phyloP scores from a whole-genome alignment of 1,140 invertebrate genomes.

The Cydia splendana region DNA sequence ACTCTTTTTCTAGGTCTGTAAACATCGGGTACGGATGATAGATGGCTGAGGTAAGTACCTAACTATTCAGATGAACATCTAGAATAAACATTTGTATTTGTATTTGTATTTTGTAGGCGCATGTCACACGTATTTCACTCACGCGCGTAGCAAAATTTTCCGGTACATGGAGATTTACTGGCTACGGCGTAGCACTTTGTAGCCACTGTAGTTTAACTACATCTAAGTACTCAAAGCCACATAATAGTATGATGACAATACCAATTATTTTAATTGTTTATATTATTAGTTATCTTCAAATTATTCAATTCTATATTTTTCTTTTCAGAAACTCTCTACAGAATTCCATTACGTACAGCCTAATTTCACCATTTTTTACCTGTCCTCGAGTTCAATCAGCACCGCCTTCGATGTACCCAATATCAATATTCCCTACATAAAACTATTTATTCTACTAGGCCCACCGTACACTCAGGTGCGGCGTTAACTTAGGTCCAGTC shows the following conservation, averaged over 20 bases:
- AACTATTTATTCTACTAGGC: conserved; percentile 8
- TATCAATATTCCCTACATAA: not conserved
- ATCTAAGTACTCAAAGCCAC: too few species aligned
- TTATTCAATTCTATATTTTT: not conserved
- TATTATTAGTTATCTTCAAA: too few species aligned
- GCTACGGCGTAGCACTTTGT: not conserved
- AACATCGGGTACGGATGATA: conserved; percentile 52
- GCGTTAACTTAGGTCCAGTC: conserved; percentile 1
- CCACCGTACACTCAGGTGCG: not conserved
- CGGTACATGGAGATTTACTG: too few species aligned
- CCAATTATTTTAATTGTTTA: too few species aligned
- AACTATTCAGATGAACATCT: not conserved
- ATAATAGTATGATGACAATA: too few species aligned
- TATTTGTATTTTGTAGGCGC: too few species aligned
- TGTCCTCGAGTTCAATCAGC: not conserved
- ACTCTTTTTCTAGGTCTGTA: conserved; percentile 74
- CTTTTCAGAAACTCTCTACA: conserved; percentile 21
- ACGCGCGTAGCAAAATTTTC: too few species aligned
- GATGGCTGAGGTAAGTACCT: conserved; percentile 36
- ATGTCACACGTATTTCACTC: too few species aligned
- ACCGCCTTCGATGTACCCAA: not conserved
- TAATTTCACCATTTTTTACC: conserved; percentile 10
- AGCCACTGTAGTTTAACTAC: not conserved
- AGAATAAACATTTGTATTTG: too few species aligned
- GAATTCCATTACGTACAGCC: conserved; percentile 24